These are phyloP conservation scores for Drosophila longiperda DNA, from an alignment of 2,888 invertebrate genomes.

Conservation along the genomic window DNA sequence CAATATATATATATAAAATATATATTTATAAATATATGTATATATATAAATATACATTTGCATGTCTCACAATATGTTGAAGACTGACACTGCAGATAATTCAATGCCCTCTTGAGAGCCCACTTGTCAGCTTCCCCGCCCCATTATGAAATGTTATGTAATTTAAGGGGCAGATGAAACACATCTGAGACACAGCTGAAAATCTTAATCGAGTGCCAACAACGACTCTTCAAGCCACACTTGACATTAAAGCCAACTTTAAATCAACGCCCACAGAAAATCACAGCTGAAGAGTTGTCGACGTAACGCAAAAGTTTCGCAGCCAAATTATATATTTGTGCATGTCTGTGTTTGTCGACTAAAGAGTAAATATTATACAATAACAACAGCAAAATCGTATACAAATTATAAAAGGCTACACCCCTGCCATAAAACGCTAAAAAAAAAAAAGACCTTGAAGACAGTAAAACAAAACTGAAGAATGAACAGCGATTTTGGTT, in stretches of 20 bases:
- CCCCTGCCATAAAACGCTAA: conserved; percentile 38
- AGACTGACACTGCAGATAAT: conserved; percentile 6
- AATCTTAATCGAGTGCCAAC: conserved; percentile 22
- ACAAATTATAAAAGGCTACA: conserved; percentile 52
- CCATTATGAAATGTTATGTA: conserved; percentile 19
- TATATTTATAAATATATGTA: not conserved
- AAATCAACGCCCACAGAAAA: conserved; percentile 45
- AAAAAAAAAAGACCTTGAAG: conserved; percentile 47
- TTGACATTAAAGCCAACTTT: conserved; percentile 61
- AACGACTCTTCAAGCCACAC: conserved; percentile 56
- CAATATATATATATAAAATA: not conserved
- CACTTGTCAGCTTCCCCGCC: not conserved
- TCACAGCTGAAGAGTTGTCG: conserved; percentile 16
- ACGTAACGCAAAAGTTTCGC: conserved; percentile 32
- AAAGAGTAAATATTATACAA: conserved; percentile 48
- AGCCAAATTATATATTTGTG: conserved; percentile 35
- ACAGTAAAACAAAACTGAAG: not conserved
- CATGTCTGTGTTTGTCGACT: conserved; percentile 5
- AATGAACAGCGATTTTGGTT: not conserved
- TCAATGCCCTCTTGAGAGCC: conserved; percentile 29
- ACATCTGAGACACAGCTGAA: conserved; percentile 16
- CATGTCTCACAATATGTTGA: conserved; percentile 4
- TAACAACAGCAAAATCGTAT: conserved; percentile 20
- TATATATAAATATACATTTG: not conserved
- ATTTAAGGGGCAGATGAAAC: conserved; percentile 47